Conservation (phyloP, 2,888 invertebrate genomes). For the Lissocephala sabroskyi region DNA sequence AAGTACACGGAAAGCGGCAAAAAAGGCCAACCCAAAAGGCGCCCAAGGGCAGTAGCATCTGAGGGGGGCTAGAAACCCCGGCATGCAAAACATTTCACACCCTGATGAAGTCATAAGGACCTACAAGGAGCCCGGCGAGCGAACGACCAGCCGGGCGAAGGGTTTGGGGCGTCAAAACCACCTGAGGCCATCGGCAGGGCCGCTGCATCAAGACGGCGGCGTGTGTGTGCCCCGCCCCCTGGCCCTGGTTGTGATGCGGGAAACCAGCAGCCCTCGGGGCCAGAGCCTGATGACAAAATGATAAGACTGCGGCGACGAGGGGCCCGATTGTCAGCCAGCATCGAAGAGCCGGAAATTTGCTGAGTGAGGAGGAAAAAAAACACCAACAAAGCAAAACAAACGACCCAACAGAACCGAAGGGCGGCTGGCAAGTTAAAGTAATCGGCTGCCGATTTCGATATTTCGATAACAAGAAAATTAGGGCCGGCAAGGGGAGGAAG, state of each 20-base stretch:
- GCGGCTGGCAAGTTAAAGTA: no score
- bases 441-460: no score
- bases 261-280: conserved; percentile 15
- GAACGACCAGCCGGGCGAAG: no score
- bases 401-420: neutral
- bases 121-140: no score
- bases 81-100: conserved; percentile 37
- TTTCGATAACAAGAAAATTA: no score
- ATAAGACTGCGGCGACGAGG: conserved; percentile 22
- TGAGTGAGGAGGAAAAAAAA: conserved; percentile 10
- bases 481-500: no score
- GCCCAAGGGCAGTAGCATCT: no score
- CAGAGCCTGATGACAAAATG: conserved; percentile 37
- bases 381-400: conserved; percentile 13
- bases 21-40: conserved; percentile 32
- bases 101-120: conserved; percentile 1
- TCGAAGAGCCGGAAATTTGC: conserved; percentile 17
- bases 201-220: no score
- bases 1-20: no score
- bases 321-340: conserved; percentile 13
- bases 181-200: conserved; percentile 30
- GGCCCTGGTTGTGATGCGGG: neutral
- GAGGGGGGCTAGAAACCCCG: no score
- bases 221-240: no score
- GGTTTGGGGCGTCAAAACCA: conserved; percentile 33